phyloP scores from a whole-genome alignment of 2,888 invertebrate genomes.

The Sisyra terminalis region DNA sequence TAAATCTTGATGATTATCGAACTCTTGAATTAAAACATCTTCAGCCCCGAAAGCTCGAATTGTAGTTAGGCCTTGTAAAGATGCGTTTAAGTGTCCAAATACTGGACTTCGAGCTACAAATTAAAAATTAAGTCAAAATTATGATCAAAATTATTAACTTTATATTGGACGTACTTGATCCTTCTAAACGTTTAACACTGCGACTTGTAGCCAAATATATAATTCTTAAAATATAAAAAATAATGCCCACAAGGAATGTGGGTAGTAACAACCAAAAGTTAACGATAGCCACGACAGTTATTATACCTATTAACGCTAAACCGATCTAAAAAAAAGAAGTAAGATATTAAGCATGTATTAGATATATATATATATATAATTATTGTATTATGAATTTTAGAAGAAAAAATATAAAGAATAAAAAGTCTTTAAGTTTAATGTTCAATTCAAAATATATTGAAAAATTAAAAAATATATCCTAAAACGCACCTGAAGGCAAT shows the following conservation, averaged over 20 bases:
- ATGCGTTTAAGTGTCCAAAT: conserved; percentile 83
- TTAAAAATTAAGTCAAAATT: neutral
- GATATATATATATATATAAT: too few species aligned
- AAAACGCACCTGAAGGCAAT: conserved; percentile 26
- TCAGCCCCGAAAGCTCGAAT: conserved; percentile 81
- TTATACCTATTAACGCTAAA: conserved; percentile 47
- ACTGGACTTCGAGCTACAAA: conserved; percentile 76
- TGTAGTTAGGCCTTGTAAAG: conserved; percentile 78
- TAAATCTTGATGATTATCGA: conserved; percentile 65
- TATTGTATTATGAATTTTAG: too few species aligned
- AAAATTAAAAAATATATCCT: conserved; percentile 16
- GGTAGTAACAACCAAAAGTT: conserved; percentile 54
- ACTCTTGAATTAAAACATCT: conserved; percentile 57
- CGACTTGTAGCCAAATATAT: conserved; percentile 60
- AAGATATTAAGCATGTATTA: too few species aligned
- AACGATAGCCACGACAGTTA: conserved; percentile 51
- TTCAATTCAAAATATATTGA: too few species aligned
- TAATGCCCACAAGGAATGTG: conserved; percentile 39
- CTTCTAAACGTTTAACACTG: conserved; percentile 54
- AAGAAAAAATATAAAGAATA: too few species aligned
- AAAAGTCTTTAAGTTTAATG: too few species aligned
- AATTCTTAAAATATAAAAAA: conserved; percentile 47
- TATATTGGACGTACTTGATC: conserved; percentile 38
- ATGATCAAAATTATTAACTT: too few species aligned
- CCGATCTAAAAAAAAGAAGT: conserved; percentile 39